Base-by-base conservation (phyloP, 2,888 invertebrate species). In the Limenitis camilla region DNA sequence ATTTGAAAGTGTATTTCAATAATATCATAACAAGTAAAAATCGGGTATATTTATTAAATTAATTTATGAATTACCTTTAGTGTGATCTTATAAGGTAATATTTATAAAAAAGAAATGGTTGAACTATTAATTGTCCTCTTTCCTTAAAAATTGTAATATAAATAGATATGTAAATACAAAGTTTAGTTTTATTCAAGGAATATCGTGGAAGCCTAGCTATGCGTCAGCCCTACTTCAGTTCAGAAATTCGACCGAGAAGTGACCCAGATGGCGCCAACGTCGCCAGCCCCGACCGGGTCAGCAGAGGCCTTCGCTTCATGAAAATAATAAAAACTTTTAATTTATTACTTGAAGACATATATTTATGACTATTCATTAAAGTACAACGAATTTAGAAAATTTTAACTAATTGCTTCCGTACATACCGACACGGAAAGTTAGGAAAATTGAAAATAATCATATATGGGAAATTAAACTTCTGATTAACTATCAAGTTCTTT, bases 231-330 rank as follows among this genome's bases (percentile, higher is more conserved):
- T 52, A 53, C 48, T 57, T 59, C 46, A 59, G 43, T 57, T 59
- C 46, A 59, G 43, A 51, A 42, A 39, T 43, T 59, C 52, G 58
- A 58, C 40, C 44, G 53, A 53, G 55, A 67, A 62, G 74, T 85
- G 86, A 85, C 86, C 86, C 80, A 85, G 84, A 87, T 85, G 76
- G 85, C 86, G 65, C 86, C 74, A 80, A 81, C 81, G 72, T 85
- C 84, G 74, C 82, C 71, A 76, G 71, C 71, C 79, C 76, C 77
- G 84, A 81, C 86, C 84, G 79, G 84, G 86, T 85, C 82, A 83
- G 67, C 72, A 65, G 74, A 71, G 76, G 69, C 81, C 81, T 83
- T 84, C 49, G 58, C 27, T 41, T 52, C 61, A 64, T 64, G 56
- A 68, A 72, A 71, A 67, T 69, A 70, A 73, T 72, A 41, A 11